Evolutionary conservation across 2,113 vertebrate genomes (phyloP), one percentile per base, ranked within the genome.

Genomic region (Rhinopomastus cyanomelas): DNA sequence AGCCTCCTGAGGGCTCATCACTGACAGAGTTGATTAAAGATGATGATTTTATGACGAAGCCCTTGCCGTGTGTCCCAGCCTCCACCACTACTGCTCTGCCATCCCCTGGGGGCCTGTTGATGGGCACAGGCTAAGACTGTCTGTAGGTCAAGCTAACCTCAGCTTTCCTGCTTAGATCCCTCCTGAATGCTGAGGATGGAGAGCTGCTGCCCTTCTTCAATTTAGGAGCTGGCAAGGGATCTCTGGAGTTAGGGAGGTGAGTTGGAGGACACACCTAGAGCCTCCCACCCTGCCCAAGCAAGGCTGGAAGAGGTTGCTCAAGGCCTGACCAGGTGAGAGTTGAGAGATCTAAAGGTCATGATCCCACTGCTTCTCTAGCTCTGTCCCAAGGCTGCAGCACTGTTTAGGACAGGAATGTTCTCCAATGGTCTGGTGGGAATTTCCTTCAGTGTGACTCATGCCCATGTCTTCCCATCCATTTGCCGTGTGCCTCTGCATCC

Each of bases 1-100:
- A 90, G 71, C 57, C 71, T 92, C 78, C 74, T 46, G 86, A 87
- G 87, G 86, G 74, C 81, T 85, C 46, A 20, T 72, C 0, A 0
- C 84, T 92, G 94, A 61, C 92, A 93, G 84, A 72, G 30, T 60
- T 68, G 44, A 93, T 95, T 93, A 94, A 88, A 85, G 87, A 61
- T 68, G 90, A 62, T 87, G 90, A 81, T 92, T 86, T 93, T 68
- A 68, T 22, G 84, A 68, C 53, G 77, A 88, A 90, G 77, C 69
- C 79, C 69, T 61, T 65, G 53, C 62, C 6, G 9, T 75, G 39
- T 60, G 36, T 87, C 71, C 74, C 74, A 36, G 46, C 25, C 71
- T 52, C 66, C 0, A 0, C n/a, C 29, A 18, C 51, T 12, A 8
- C 36, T 46, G n/a, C 56, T 77, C 72, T 71, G 69, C 39, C 18